A percentile compares a stretch with the other conserved stretches of the same genome.
phyloP scores from a whole-genome alignment of 64 coral and sea anemone species.

The Stichodactyla mertensii region DNA sequence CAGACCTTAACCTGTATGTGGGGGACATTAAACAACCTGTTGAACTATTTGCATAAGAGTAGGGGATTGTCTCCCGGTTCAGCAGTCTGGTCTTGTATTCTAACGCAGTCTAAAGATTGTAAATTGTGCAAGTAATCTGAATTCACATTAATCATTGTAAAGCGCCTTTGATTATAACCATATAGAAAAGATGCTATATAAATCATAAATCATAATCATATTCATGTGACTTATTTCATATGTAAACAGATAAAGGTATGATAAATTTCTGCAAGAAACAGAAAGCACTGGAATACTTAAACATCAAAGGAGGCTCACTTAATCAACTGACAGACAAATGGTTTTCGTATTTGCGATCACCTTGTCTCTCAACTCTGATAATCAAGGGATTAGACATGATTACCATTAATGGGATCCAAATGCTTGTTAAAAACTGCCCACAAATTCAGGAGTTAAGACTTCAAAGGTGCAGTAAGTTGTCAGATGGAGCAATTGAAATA shows the following conservation, averaged over 20 bases:
- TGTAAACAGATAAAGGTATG: slow-evolving; percentile 65
- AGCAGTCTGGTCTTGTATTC: no score
- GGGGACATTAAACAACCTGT: no score
- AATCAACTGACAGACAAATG: slow-evolving; percentile 50
- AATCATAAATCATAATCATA: no score
- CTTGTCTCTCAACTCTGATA: slow-evolving; percentile 47
- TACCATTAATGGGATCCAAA: slow-evolving; percentile 45
- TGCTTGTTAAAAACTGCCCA: slow-evolving; percentile 68
- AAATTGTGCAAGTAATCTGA: no score
- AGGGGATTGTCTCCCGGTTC: no score
- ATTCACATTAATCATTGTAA: no score
- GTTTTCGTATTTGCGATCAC: slow-evolving; percentile 38
- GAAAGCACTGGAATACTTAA: slow-evolving; percentile 39
- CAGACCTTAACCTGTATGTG: no score
- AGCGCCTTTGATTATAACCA: no score
- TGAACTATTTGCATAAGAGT: no score
- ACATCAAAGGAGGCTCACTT: slow-evolving; percentile 24
- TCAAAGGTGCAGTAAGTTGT: slow-evolving; percentile 50
- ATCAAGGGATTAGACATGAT: slow-evolving; percentile 52
- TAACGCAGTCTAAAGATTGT: no score
- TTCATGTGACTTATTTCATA: not conserved
- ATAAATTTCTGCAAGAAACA: slow-evolving; percentile 59
- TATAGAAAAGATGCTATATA: no score
- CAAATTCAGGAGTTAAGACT: slow-evolving; percentile 60
- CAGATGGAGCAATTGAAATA: slow-evolving; percentile 57